Evolutionary conservation across 2,888 invertebrate species (phyloP), one percentile per base, ranked within the genome.

Genomic region (Parascotia fuliginaria): DNA sequence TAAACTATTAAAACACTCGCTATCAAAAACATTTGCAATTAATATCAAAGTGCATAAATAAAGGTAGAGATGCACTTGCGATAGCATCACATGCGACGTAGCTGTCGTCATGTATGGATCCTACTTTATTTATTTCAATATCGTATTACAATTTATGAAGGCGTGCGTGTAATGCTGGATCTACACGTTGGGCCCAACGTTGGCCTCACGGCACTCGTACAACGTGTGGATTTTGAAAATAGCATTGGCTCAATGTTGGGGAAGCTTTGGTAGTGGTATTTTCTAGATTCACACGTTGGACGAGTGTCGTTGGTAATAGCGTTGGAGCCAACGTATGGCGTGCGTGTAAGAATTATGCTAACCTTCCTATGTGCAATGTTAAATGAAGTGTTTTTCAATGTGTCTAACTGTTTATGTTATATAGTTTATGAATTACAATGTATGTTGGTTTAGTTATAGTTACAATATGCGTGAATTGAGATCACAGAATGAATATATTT

Each of bases 71-170:
- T 74, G 75, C 65, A 51, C 51, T 51, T 49, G 63, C 55, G 40
- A 79, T 78, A 78, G 71, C 64, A 78, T 76, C 79, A 67, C 68
- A 60, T 67, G 74, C 80, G 82, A 79, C 80, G 67, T 79, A 70
- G 77, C 83, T 82, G 87, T 87, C 88, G 78, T 83, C 88, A 86
- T 86, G 81, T 88, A 79, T 81, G 73, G 65, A 63, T 62, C 51
- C 65, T 46, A 55, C 66, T 70, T 77, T 85, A 85, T 86, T 88
- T 88, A 87, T 87, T 74, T 79, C 81, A 83, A 82, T 87, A 89
- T 89, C 86, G 77, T 71, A 74, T 89, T 89, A 75, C 89, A 83
- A 87, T 89, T 88, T 89, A 89, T 77, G 67, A 60, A 61, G n/a
- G n/a, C n/a, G n/a, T n/a, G n/a, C n/a, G n/a, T n/a, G n/a, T n/a